Base-by-base conservation (phyloP, 2,797 vertebrate species). In the Triplophysa bombifrons region DNA sequence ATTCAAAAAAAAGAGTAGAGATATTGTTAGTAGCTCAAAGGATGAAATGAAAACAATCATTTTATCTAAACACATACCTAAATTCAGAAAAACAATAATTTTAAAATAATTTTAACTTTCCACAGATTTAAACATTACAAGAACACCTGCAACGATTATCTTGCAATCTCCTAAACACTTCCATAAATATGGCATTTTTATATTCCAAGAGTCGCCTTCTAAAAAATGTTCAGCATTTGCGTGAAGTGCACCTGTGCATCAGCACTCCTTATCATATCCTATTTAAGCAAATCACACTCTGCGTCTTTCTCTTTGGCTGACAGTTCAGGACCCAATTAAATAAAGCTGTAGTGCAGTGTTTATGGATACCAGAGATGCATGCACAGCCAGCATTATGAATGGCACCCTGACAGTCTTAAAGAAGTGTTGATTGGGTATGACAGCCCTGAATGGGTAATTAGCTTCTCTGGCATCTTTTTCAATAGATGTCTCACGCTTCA, bases 391-490 rank as follows among this genome's bases (percentile, higher is more conserved):
- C 34, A 69, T 20, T 34, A 63, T 63, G 71, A 78, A 44, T 20
- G 20, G 71, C 65, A 60, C 14, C 44, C 48, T 48, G 55, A 61
- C 34, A 56, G n/a, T 20, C 65, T 84, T 74, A 83, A 88, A 86
- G 85, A 89, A 86, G 87, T 84, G 86, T 85, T 91, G 89, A 90
- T 90, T 89, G 85, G 87, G 46, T 80, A 89, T 87, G 87, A 90
- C 84, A 87, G 83, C 73, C 80, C 83, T 71, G 89, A 91, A 90
- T 90, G 85, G 85, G 84, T 90, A 91, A 91, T 92, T 91, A 88
- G 87, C 85, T 86, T 82, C 87, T 88, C 82, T 86, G 84, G 87
- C 89, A 89, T 85, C 83, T 82, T 87, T 78, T 83, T 85, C 70
- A 82, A 80, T 11, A 86, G 80, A 81, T 56, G 70, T 84, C 82